Base-by-base conservation (phyloP, 2,113 vertebrate genomes). In the Dicaeum eximium region DNA sequence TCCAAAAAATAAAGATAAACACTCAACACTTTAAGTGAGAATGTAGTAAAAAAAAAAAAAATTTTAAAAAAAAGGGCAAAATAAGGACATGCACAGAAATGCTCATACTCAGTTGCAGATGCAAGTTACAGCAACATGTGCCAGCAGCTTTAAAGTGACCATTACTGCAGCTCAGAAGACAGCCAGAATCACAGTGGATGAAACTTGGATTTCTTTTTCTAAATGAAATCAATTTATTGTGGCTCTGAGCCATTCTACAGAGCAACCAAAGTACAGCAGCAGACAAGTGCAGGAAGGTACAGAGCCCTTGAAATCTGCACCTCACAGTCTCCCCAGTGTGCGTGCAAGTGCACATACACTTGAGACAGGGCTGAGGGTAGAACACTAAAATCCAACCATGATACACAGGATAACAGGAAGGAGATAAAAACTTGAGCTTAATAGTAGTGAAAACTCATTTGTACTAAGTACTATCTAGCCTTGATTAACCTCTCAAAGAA, bases 1-100 rank as follows among this genome's bases (percentile, higher is more conserved):
- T 93, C 65, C 69, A 87, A 88, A 95, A 96, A 87, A n/a, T 21
- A 67, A 61, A 72, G 53, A 91, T 82, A 79, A 92, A 88, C 38
- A 72, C 56, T 91, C 79, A 87, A 93, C 92, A 88, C 74, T 78
- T 80, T 19, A 88, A 90, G 91, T 57, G 66, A 91, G 62, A 88
- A 61, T 16, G 38, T 14, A 66, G 31, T 47, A 53, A 1, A 84
- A 45, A 82, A 84, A 79, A 77, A 64, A 62, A n/a, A n/a, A n/a
- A n/a, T n/a, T n/a, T n/a, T n/a, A n/a, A n/a, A n/a, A n/a, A 42
- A 3, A 50, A 69, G 25, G 66, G 65, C 69, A 82, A 91, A 94
- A 57, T 69, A 69, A 90, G 67, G 50, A 82, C 42, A 54, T 22
- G 37, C 58, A 91, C 11, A 61, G 73, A 79, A 89, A 82, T 31